Evolutionary conservation across 2,797 vertebrate species (phyloP).

Genomic region (Gastrophryne carolinensis): DNA sequence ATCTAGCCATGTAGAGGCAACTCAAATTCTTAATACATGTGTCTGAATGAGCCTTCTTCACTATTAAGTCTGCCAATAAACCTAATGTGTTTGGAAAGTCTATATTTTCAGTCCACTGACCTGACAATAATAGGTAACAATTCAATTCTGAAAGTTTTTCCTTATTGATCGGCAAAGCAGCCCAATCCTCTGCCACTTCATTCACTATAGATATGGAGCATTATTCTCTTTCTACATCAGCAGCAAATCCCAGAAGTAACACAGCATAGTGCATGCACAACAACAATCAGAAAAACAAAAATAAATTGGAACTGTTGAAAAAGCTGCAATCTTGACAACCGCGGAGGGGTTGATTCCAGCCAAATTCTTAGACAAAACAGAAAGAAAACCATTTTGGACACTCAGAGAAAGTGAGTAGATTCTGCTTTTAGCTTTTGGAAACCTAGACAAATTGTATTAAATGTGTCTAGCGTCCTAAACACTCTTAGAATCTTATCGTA

Average conservation of each 20-base stretch:
- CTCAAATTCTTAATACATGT: too few species aligned
- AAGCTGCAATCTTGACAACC: constrained; percentile 29
- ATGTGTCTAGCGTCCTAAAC: constrained; percentile 45
- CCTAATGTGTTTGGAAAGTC: too few species aligned
- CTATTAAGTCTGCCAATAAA: too few species aligned
- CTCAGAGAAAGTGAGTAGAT: constrained; percentile 12
- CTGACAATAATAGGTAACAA: too few species aligned
- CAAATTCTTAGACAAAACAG: constrained; percentile 11
- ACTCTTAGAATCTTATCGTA: constrained; percentile 33
- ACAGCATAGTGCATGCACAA: not conserved
- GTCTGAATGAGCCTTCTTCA: too few species aligned
- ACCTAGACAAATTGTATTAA: constrained; percentile 41
- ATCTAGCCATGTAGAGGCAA: too few species aligned
- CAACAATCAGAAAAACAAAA: not conserved
- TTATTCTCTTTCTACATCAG: not conserved
- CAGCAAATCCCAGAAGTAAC: not conserved
- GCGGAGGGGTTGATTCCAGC: constrained; percentile 14
- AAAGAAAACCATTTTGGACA: constrained; percentile 27
- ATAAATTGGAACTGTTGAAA: not conserved
- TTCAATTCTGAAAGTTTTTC: too few species aligned
- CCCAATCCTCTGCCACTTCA: too few species aligned
- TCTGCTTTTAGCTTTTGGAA: constrained; percentile 31
- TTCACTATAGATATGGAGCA: not conserved
- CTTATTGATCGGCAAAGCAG: too few species aligned
- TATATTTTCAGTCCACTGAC: too few species aligned